Conservation (phyloP, 1,140 invertebrate genomes). For the Orchesella cincta region DNA sequence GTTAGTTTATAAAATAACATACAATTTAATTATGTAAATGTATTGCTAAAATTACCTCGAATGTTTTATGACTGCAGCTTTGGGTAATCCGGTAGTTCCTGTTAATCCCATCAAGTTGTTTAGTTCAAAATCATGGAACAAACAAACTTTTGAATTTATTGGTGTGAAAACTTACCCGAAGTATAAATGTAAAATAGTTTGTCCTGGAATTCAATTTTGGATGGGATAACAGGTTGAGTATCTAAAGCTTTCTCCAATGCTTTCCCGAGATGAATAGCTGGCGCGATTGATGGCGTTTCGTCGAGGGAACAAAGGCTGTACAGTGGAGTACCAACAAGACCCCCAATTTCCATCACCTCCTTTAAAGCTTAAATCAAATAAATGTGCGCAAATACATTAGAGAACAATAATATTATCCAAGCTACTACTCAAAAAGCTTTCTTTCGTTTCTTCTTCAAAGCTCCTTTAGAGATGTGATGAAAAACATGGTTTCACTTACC, state of each 20-base stretch:
- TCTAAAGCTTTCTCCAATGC: neutral
- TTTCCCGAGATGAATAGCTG: neutral
- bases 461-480: too few relatives aligned
- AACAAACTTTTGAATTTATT: neutral
- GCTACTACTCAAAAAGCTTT: too few relatives aligned
- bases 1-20: slow-evolving; percentile 46
- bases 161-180: slow-evolving; percentile 63
- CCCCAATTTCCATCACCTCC: slow-evolving; percentile 27
- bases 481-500: slow-evolving; percentile 26
- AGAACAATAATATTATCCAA: too few relatives aligned
- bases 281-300: neutral
- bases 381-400: too few relatives aligned
- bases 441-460: too few relatives aligned
- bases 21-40: neutral
- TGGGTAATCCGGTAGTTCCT: slow-evolving; percentile 61
- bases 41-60: slow-evolving; percentile 62
- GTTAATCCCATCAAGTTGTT: neutral
- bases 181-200: slow-evolving; percentile 84
- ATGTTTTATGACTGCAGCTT: slow-evolving; percentile 83
- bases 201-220: slow-evolving; percentile 67
- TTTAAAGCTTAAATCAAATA: slow-evolving; percentile 28
- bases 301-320: neutral
- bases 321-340: neutral
- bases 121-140: neutral
- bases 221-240: slow-evolving; percentile 56